Conservation (phyloP, 37 sponge, comb jelly and placozoan genomes). For the Petrosia ficiformis region DNA sequence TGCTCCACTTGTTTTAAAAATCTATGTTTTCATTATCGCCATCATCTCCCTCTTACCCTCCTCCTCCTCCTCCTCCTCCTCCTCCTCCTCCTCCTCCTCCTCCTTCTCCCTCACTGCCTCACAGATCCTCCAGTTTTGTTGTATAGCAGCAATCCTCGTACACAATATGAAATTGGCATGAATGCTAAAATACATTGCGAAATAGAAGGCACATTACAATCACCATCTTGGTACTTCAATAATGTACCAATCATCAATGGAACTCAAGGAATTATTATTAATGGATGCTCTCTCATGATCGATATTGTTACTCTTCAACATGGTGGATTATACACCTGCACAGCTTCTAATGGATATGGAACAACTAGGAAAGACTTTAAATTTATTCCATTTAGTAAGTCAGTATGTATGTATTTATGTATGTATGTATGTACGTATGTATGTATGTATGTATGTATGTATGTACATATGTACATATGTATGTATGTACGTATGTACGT, state of each 20-base stretch:
- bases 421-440: background rate
- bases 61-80: background rate
- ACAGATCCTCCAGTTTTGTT: background rate
- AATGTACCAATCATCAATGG: background rate
- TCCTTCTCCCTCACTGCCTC: background rate
- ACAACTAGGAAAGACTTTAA: background rate
- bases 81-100: background rate
- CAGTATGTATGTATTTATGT: no score
- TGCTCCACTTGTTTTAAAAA: background rate
- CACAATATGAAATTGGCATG: no score
- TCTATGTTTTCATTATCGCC: background rate
- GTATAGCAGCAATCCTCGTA: no score
- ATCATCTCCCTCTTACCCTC: background rate
- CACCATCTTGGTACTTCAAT: constrained; percentile 7
- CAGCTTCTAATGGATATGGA: background rate
- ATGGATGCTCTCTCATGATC: background rate
- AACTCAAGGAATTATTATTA: background rate
- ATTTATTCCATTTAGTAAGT: background rate
- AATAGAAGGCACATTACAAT: background rate
- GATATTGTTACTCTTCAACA: background rate
- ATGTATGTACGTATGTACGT: background rate
- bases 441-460: background rate
- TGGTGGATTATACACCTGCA: constrained; percentile 14
- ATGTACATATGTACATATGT: background rate
- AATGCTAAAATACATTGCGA: background rate